A percentile compares a stretch with the other conserved stretches of the same genome.
These are phyloP conservation scores for Scrobipalpa costella DNA, from an alignment of 2,888 invertebrate species.

Conservation along the genomic window DNA sequence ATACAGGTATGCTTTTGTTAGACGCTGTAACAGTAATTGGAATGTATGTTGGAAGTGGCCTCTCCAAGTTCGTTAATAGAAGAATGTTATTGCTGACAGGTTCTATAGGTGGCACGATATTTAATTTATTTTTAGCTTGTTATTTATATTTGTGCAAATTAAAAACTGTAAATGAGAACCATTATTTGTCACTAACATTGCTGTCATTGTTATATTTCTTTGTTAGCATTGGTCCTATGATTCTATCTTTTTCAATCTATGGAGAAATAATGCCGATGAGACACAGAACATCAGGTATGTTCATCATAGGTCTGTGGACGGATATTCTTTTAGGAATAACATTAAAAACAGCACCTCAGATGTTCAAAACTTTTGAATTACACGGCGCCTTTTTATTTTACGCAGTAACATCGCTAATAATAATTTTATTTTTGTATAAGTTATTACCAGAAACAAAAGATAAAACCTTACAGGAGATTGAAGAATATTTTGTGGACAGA, in stretches of 20 bases:
- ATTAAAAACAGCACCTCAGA: constrained; percentile 51
- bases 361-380: constrained; percentile 49
- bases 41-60: constrained; percentile 55
- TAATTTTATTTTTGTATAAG: constrained; percentile 32
- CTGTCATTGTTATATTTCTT: constrained; percentile 53
- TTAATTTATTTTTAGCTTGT: constrained; percentile 51
- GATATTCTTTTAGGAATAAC: constrained; percentile 45
- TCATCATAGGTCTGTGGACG: constrained; percentile 46
- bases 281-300: constrained; percentile 49
- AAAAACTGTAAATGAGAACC: constrained; percentile 45
- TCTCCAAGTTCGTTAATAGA: constrained; percentile 51
- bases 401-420: constrained; percentile 32
- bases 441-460: constrained; percentile 44
- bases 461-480: no score
- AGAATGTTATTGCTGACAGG: constrained; percentile 50
- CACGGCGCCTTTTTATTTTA: constrained; percentile 51
- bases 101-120: constrained; percentile 47
- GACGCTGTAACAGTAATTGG: constrained; percentile 60
- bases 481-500: no score
- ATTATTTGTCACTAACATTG: constrained; percentile 47
- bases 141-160: constrained; percentile 53
- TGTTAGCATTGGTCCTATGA: constrained; percentile 60
- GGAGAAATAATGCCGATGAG: constrained; percentile 55
- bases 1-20: constrained; percentile 58
- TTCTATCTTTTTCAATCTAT: constrained; percentile 52